Conservation (phyloP, 2,113 vertebrate species). For the Anarrhichthys ocellatus region DNA sequence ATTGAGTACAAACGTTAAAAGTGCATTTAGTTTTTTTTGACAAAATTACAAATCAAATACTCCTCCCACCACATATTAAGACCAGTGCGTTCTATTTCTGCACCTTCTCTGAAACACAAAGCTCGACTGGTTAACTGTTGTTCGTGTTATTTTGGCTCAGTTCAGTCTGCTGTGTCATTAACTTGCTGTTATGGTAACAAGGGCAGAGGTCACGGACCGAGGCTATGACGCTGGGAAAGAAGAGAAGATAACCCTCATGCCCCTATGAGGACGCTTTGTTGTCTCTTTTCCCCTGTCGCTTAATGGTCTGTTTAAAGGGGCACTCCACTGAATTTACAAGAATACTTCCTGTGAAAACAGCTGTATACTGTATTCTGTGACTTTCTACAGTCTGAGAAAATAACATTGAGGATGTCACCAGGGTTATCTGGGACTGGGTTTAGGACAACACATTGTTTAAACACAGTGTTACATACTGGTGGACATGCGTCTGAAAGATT, state of each 20-base stretch:
- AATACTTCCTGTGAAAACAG: neutral
- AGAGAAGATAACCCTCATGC: slow-evolving; percentile 33
- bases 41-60: neutral
- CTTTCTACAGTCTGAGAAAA: neutral
- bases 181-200: slow-evolving; percentile 73
- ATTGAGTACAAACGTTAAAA: neutral
- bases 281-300: neutral
- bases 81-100: neutral
- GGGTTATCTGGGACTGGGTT: neutral
- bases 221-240: slow-evolving; percentile 22
- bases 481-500: neutral
- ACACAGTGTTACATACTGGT: neutral
- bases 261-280: slow-evolving; percentile 40
- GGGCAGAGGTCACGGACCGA: slow-evolving; percentile 54
- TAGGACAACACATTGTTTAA: neutral
- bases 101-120: neutral
- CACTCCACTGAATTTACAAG: neutral
- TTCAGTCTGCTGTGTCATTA: slow-evolving; percentile 65
- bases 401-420: neutral
- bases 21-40: neutral
- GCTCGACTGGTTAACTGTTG: slow-evolving; percentile 8
- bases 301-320: slow-evolving; percentile 6
- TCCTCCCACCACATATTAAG: neutral
- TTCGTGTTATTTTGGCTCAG: slow-evolving; percentile 40
- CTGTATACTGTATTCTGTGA: neutral